These are phyloP conservation scores for Hylaeus anthracinus DNA, from an alignment of 1,140 invertebrate genomes.

Conservation along the genomic window DNA sequence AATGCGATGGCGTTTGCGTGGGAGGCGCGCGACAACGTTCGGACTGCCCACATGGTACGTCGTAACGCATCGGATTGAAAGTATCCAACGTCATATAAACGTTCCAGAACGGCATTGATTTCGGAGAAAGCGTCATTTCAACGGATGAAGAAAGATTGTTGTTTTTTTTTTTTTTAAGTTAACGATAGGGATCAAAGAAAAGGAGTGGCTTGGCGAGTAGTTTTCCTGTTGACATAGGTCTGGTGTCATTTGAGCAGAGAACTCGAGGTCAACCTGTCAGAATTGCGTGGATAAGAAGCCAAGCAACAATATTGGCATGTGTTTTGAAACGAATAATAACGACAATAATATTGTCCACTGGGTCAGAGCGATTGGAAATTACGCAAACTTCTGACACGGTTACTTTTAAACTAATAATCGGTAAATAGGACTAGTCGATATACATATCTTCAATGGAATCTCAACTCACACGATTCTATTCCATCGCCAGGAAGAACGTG, in stretches of 20 bases:
- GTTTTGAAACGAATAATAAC: too few species aligned
- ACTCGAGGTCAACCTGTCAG: not conserved
- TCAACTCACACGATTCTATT: too few species aligned
- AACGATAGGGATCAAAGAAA: not conserved
- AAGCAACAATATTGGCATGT: too few species aligned
- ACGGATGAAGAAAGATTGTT: not conserved
- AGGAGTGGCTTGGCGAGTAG: not conserved
- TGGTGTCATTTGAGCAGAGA: not conserved
- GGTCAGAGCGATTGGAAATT: too few species aligned
- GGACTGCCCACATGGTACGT: conserved; percentile 40
- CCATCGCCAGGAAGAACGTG: not conserved
- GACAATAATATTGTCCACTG: too few species aligned
- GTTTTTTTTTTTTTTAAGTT: too few species aligned
- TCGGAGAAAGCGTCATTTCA: conserved; percentile 3
- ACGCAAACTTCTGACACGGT: too few species aligned
- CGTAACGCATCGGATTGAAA: conserved; percentile 33
- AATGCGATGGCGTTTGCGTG: conserved; percentile 37
- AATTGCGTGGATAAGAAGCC: too few species aligned
- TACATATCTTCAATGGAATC: too few species aligned
- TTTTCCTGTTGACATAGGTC: not conserved
- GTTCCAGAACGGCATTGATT: not conserved
- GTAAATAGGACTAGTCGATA: too few species aligned
- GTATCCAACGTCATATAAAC: conserved; percentile 33
- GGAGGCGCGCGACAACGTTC: conserved; percentile 36
- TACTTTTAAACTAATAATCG: too few species aligned